These are phyloP conservation scores for Epinephelus awoara DNA, from an alignment of 2,797 vertebrate genomes.

Conservation along the genomic window DNA sequence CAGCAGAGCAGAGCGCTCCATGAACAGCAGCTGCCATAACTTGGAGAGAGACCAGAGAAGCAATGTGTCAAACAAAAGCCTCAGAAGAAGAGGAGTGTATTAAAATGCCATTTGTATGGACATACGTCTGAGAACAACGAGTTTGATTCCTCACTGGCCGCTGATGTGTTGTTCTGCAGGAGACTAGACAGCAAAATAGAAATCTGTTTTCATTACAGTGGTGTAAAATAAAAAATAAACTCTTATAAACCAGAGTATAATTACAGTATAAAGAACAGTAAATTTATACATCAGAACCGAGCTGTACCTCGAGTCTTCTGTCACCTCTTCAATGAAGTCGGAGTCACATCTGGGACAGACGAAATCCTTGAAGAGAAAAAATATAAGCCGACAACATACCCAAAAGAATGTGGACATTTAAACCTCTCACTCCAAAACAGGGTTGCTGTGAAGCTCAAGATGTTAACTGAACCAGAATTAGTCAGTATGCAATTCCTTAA, in stretches of 20 bases:
- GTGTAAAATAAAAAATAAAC: too few species aligned
- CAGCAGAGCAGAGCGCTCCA: slow-evolving; percentile 87
- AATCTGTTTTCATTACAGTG: too few species aligned
- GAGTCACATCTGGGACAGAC: slow-evolving; percentile 93
- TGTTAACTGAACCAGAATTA: too few species aligned
- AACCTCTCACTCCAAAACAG: neutral
- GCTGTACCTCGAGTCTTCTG: slow-evolving; percentile 91
- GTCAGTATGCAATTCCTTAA: too few species aligned
- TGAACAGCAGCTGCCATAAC: slow-evolving; percentile 90
- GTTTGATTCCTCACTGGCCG: slow-evolving; percentile 82
- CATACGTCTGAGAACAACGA: slow-evolving; percentile 90
- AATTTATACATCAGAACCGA: neutral
- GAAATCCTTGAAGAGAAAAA: slow-evolving; percentile 86
- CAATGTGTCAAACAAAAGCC: slow-evolving; percentile 35
- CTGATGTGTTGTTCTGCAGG: slow-evolving; percentile 81
- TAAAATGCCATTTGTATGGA: slow-evolving; percentile 31
- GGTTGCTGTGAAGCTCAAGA: too few species aligned
- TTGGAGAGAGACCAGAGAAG: slow-evolving; percentile 72
- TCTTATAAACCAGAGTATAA: neutral
- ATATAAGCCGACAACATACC: neutral
- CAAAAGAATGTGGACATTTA: neutral
- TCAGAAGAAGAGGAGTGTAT: slow-evolving; percentile 26
- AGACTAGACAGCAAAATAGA: slow-evolving; percentile 80
- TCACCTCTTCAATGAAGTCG: slow-evolving; percentile 93
- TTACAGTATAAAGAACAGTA: neutral